Conservation (phyloP, 1,140 invertebrate genomes). For the Aphelinus atriplicis region DNA sequence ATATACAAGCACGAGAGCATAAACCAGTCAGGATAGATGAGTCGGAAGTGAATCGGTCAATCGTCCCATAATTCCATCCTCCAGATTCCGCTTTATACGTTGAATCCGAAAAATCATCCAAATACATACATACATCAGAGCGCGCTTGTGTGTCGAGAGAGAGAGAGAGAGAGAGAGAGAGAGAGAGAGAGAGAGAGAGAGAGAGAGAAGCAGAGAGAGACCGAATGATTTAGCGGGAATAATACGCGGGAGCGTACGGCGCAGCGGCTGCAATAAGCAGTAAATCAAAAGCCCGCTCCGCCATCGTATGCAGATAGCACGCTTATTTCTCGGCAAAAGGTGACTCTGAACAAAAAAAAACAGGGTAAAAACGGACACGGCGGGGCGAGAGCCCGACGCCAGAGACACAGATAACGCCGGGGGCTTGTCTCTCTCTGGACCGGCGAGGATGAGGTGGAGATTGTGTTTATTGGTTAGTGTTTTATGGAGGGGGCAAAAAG, state of each 20-base stretch:
- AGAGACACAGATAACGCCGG: too few species aligned
- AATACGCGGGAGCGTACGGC: slow-evolving; percentile 33
- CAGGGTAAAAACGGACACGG: not conserved
- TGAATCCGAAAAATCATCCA: too few species aligned
- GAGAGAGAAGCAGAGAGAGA: not conserved
- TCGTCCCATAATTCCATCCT: too few species aligned
- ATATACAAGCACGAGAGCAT: too few species aligned
- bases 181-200: not conserved
- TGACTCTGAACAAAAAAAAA: too few species aligned
- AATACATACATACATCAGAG: too few species aligned
- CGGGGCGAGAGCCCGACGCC: not conserved
- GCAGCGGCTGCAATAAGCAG: slow-evolving; percentile 52
- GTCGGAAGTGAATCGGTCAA: too few species aligned
- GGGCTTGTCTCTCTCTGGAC: slow-evolving; percentile 16
- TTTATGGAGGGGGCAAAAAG: too few species aligned
- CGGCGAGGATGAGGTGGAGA: not conserved
- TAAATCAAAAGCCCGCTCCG: slow-evolving; percentile 55
- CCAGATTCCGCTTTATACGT: too few species aligned
- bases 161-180: not conserved
- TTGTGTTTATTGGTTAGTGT: too few species aligned
- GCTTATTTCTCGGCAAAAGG: slow-evolving; percentile 15
- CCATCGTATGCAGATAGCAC: slow-evolving; percentile 51
- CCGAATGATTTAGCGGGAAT: slow-evolving; percentile 40
- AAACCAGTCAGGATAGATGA: too few species aligned
- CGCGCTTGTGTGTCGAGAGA: too few species aligned